phyloP scores from a whole-genome alignment of 2,888 invertebrate species.

The Baronia brevicornis region DNA sequence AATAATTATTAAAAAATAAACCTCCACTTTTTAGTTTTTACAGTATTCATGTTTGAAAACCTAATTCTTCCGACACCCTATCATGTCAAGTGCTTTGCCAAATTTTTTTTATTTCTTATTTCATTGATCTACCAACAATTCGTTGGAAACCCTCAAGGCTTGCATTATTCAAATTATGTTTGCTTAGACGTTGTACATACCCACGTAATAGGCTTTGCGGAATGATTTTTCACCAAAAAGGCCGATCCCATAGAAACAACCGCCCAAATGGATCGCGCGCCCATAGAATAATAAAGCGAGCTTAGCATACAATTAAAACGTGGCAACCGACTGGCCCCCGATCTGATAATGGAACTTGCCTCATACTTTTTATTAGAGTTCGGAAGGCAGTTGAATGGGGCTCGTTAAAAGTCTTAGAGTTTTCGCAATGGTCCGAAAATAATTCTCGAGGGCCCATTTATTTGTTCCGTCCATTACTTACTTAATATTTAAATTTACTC shows the following conservation, averaged over 20 bases:
- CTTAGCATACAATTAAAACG: constrained; percentile 50
- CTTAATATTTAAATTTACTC: constrained; percentile 47
- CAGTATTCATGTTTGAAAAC: too few species aligned
- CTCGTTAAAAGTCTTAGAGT: constrained; percentile 59
- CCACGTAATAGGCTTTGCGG: constrained; percentile 19
- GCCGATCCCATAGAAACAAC: constrained; percentile 17
- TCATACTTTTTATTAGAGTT: constrained; percentile 59
- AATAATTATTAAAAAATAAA: too few species aligned
- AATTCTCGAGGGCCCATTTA: constrained; percentile 47
- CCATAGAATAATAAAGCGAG: constrained; percentile 54
- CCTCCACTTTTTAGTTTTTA: too few species aligned
- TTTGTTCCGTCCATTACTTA: constrained; percentile 56
- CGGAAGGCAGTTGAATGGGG: constrained; percentile 52
- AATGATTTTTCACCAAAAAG: constrained; percentile 29
- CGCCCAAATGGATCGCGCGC: constrained; percentile 35
- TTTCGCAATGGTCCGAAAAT: constrained; percentile 47
- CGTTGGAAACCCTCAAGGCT: constrained; percentile 23
- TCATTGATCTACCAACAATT: constrained; percentile 6
- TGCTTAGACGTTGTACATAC: constrained; percentile 22
- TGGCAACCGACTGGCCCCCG: constrained; percentile 25
- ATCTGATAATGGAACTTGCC: constrained; percentile 37
- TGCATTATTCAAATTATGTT: constrained; percentile 35
- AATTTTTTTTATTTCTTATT: neutral
- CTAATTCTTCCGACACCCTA: neutral
- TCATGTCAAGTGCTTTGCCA: neutral